Evolutionary conservation across 2,113 vertebrate species (phyloP), one percentile per base, ranked within the genome.

Genomic region (Cygnus buccinator): DNA sequence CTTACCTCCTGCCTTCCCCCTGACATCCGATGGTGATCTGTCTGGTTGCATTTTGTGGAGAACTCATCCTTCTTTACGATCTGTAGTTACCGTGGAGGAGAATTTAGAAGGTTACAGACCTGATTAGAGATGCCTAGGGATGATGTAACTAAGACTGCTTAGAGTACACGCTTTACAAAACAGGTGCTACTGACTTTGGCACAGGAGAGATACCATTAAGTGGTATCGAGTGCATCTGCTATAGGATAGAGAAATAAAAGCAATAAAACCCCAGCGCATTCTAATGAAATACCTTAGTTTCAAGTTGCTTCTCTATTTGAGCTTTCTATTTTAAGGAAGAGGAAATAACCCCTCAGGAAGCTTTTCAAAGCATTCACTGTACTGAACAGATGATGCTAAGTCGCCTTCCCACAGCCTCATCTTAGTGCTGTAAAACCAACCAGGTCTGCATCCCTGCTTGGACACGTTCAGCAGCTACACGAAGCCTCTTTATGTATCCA

Each of bases 41-140:
- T 99, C 98, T 99, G 99, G 97, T 99, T 99, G 97, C 99, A 99
- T 92, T 99, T 99, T 0, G 99, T 99, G 55, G 99, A 99, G 96
- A 99, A 99, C 94, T 99, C 99, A 2, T 99, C 99, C 96, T 98
- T 99, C 94, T 99, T 99, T 61, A 98, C 99, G 2, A 99, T 99
- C 99, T 99, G 96, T 4, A 87, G 96, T 79, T 57, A 83, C 2
- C 23, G 39, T 0, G 20, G 68, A n/a, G 55, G 14, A 90, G 41
- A 79, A 77, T 29, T 44, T 33, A 54, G 73, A 43, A 66, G 65
- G 61, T 95, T 77, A 91, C 14, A 80, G 72, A 52, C 6, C 52
- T 8, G 8, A 7, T 29, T 10, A 70, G 77, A 82, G 70, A 61
- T n/a, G 23, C n/a, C 52, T 37, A 25, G 11, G 10, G 48, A 20